A percentile compares a stretch with the other conserved stretches of the same genome.
Evolutionary conservation across 2,797 vertebrate species (phyloP).

Genomic region (Melanotaenia boesemani): DNA sequence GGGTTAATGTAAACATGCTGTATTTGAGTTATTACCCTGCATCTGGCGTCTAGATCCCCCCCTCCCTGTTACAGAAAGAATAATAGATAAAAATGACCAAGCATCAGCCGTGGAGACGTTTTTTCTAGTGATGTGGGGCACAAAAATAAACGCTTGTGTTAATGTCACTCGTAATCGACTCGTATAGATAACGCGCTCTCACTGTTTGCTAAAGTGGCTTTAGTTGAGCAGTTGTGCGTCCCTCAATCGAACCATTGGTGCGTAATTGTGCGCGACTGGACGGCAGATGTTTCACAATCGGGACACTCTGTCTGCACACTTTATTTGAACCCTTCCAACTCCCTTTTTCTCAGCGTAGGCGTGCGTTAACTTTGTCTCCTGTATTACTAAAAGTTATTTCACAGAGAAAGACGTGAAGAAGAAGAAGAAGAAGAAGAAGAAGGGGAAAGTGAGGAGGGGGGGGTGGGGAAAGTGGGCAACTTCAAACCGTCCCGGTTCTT

Average conservation of each 20-base stretch:
- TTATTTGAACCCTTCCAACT: slow-evolving; percentile 57
- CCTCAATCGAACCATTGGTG: slow-evolving; percentile 60
- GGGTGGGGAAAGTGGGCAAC: slow-evolving; percentile 49
- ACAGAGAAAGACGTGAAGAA: slow-evolving; percentile 31
- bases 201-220: slow-evolving; percentile 51
- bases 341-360: slow-evolving; percentile 47
- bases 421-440: neutral
- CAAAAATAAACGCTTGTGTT: slow-evolving; percentile 18
- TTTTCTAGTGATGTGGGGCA: slow-evolving; percentile 4
- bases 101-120: slow-evolving; percentile 9
- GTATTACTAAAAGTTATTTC: slow-evolving; percentile 41
- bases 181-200: slow-evolving; percentile 53
- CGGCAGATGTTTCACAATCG: slow-evolving; percentile 76
- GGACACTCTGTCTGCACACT: slow-evolving; percentile 69
- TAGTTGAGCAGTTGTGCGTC: slow-evolving; percentile 48
- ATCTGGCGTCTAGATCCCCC: slow-evolving; percentile 6
- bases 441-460: slow-evolving; percentile 4
- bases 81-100: neutral
- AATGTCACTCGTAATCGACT: slow-evolving; percentile 32
- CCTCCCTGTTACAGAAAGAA: neutral
- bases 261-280: slow-evolving; percentile 76
- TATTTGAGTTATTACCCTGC: slow-evolving; percentile 13
- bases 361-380: slow-evolving; percentile 61
- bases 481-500: slow-evolving; percentile 69
- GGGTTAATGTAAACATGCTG: slow-evolving; percentile 39